Conservation (phyloP, 1,140 invertebrate species). For the Chrysomallon squamiferum region DNA sequence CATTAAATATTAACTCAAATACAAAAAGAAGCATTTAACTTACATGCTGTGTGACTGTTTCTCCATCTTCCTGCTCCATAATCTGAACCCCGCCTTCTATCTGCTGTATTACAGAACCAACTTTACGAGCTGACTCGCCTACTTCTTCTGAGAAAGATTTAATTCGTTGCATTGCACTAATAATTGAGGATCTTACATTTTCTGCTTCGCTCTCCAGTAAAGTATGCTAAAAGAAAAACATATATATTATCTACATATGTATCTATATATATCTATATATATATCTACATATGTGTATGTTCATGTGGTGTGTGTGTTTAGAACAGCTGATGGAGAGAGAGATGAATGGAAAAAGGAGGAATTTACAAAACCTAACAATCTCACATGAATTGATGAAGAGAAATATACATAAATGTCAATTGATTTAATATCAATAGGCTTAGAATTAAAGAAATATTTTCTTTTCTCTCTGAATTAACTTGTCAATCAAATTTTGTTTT, state of each 20-base stretch:
- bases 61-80: constrained; percentile 36
- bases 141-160: constrained; percentile 71
- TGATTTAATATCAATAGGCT: too few species aligned
- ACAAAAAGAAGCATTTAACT: not conserved
- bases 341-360: too few species aligned
- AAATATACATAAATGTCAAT: too few species aligned
- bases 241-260: not conserved
- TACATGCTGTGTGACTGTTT: constrained; percentile 44
- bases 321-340: too few species aligned
- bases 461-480: too few species aligned
- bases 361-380: too few species aligned
- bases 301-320: not conserved
- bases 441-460: too few species aligned
- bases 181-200: constrained; percentile 67
- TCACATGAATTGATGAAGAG: too few species aligned
- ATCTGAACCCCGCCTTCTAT: constrained; percentile 56
- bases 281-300: not conserved
- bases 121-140: constrained; percentile 66
- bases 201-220: constrained; percentile 71
- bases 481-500: too few species aligned
- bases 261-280: too few species aligned
- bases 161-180: constrained; percentile 67
- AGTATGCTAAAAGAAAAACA: constrained; percentile 64
- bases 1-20: too few species aligned
- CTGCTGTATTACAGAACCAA: constrained; percentile 63